Conservation (phyloP, 2,888 invertebrate genomes). For the Drosophila sordidula region DNA sequence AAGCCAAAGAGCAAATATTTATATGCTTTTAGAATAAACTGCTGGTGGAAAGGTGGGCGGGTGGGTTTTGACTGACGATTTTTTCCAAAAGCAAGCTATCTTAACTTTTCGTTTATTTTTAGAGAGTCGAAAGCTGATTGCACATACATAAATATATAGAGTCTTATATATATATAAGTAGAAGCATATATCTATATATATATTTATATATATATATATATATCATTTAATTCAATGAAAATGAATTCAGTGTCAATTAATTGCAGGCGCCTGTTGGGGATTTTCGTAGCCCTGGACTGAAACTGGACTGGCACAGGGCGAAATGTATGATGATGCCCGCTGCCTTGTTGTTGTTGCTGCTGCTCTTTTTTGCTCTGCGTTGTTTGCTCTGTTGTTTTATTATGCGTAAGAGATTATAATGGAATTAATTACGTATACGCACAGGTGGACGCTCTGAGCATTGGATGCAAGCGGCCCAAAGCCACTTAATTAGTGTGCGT, state of each 20-base stretch:
- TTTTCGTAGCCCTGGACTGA: constrained; percentile 30
- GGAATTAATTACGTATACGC: constrained; percentile 78
- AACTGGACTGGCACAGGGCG: constrained; percentile 2
- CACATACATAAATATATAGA: constrained; percentile 23
- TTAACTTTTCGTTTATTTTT: constrained; percentile 15
- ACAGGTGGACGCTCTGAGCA: constrained; percentile 60
- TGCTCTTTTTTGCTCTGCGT: constrained; percentile 29
- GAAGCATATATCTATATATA: not conserved
- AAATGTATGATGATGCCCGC: constrained; percentile 49
- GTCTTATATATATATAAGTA: not conserved
- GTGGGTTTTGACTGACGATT: not conserved
- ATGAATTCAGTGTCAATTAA: constrained; percentile 70
- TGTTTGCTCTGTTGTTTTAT: constrained; percentile 65
- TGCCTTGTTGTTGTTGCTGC: constrained; percentile 13
- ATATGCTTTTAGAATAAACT: constrained; percentile 44
- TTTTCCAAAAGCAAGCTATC: constrained; percentile 16
- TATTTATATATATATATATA: not conserved
- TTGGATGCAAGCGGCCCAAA: constrained; percentile 28
- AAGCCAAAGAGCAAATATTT: constrained; percentile 65
- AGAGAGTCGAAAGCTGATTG: constrained; percentile 27
- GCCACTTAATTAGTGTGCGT: constrained; percentile 61
- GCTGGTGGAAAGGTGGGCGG: not conserved
- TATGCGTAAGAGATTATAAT: constrained; percentile 79
- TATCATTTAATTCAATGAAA: constrained; percentile 65
- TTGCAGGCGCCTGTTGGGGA: constrained; percentile 49